Conservation (phyloP, 2,888 invertebrate genomes). For the Geotrupes spiniger region DNA sequence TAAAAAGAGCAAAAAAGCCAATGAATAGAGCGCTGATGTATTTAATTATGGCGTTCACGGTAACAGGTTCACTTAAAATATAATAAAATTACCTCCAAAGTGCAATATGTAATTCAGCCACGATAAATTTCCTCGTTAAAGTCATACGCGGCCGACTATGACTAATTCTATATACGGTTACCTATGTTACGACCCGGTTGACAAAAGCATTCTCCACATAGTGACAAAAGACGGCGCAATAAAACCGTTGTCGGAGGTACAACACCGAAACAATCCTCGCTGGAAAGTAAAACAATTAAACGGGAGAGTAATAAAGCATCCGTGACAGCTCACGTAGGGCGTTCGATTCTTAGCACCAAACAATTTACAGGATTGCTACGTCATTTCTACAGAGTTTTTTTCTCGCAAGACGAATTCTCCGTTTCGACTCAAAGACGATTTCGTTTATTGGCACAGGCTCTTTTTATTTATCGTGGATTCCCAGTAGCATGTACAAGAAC, state of each 20-base stretch:
- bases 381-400: slow-evolving; percentile 17
- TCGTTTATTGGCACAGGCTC: slow-evolving; percentile 2
- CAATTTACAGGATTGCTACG: slow-evolving; percentile 28
- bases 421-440: slow-evolving; percentile 7
- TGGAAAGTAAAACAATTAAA: slow-evolving; percentile 18
- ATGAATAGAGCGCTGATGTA: not conserved
- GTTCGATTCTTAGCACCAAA: slow-evolving; percentile 31
- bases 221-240: slow-evolving; percentile 15
- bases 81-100: not conserved
- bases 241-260: slow-evolving; percentile 13
- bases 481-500: slow-evolving; percentile 3
- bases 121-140: slow-evolving; percentile 16
- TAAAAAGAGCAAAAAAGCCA: not conserved
- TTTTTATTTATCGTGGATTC: slow-evolving; percentile 2
- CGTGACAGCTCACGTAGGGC: slow-evolving; percentile 37
- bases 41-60: slow-evolving; percentile 6
- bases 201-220: slow-evolving; percentile 14
- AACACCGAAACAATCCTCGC: slow-evolving; percentile 14
- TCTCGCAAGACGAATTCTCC: slow-evolving; percentile 8
- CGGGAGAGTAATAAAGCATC: slow-evolving; percentile 31
- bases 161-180: slow-evolving; percentile 16
- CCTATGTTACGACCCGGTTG: slow-evolving; percentile 10
- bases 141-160: slow-evolving; percentile 14
- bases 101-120: slow-evolving; percentile 5
- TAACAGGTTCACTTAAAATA: slow-evolving; percentile 3